Evolutionary conservation across 2,113 vertebrate genomes (phyloP).

Genomic region (Poecilia latipinna): DNA sequence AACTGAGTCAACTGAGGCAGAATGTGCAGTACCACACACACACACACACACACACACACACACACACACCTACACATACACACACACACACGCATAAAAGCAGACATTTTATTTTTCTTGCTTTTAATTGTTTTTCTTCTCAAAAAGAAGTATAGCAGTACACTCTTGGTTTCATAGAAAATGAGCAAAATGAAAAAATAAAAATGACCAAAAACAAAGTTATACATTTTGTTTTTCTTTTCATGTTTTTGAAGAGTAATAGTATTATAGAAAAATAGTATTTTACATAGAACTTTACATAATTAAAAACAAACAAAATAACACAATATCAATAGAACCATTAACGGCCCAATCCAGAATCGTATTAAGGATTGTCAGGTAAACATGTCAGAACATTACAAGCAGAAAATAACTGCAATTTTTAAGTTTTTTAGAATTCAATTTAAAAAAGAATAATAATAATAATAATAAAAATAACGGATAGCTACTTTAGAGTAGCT

Average conservation of each 20-base stretch:
- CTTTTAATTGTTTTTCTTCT: slow-evolving; percentile 49
- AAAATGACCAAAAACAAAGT: slow-evolving; percentile 50
- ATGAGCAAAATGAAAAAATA: slow-evolving; percentile 29
- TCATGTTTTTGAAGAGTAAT: slow-evolving; percentile 70
- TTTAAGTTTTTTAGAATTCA: background rate
- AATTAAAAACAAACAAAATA: slow-evolving; percentile 85
- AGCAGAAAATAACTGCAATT: background rate
- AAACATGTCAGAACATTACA: background rate
- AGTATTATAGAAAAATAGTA: slow-evolving; percentile 95
- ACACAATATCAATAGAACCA: slow-evolving; percentile 80
- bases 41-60: too few species aligned
- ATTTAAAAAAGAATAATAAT: background rate
- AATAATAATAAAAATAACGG: too few species aligned
- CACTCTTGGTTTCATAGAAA: slow-evolving; percentile 65
- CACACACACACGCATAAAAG: slow-evolving; percentile 36
- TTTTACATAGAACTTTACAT: slow-evolving; percentile 92
- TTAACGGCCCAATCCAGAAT: slow-evolving; percentile 57
- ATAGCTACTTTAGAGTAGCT: background rate
- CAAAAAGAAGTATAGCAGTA: slow-evolving; percentile 64
- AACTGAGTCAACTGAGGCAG: too few species aligned
- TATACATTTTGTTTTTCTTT: slow-evolving; percentile 74
- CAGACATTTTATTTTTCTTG: slow-evolving; percentile 60
- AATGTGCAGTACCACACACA: too few species aligned
- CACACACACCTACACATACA: background rate
- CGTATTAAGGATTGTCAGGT: background rate